phyloP scores from a whole-genome alignment of 2,113 vertebrate species.

The Hylia prasina region DNA sequence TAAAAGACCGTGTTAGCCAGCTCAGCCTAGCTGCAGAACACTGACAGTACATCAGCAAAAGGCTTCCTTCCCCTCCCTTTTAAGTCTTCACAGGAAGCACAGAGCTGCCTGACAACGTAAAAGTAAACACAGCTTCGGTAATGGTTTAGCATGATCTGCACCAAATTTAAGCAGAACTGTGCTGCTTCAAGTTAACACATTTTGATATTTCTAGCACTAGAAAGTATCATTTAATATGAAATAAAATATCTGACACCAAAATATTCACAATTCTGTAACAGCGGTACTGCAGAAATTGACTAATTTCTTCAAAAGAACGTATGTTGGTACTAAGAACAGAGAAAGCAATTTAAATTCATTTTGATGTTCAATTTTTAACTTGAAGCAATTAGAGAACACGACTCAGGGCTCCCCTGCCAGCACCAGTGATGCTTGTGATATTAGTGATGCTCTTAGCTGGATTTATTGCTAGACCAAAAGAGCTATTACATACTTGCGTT shows the following conservation, averaged over 20 bases:
- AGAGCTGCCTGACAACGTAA: not conserved
- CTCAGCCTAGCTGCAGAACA: not conserved
- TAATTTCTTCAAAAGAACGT: not conserved
- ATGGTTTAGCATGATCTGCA: not conserved
- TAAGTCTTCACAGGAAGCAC: not conserved
- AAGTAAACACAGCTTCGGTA: not conserved
- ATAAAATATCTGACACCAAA: not conserved
- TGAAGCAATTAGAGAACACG: not conserved
- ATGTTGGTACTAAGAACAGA: not conserved
- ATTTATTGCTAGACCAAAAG: not conserved
- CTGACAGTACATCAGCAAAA: not conserved
- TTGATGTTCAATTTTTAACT: not conserved
- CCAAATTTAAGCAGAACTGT: not conserved
- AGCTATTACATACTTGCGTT: not conserved
- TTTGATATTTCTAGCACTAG: not conserved
- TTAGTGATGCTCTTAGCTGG: not conserved
- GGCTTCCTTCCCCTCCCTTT: not conserved
- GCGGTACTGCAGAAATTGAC: not conserved
- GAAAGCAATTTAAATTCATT: not conserved
- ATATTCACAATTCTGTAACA: not conserved
- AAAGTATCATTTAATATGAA: not conserved
- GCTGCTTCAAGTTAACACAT: not conserved
- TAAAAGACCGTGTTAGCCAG: not conserved
- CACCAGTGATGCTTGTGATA: not conserved
- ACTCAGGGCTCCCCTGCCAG: not conserved